These are phyloP conservation scores for Pteropus rufus DNA, from an alignment of 2,797 vertebrate genomes.

Conservation along the genomic window DNA sequence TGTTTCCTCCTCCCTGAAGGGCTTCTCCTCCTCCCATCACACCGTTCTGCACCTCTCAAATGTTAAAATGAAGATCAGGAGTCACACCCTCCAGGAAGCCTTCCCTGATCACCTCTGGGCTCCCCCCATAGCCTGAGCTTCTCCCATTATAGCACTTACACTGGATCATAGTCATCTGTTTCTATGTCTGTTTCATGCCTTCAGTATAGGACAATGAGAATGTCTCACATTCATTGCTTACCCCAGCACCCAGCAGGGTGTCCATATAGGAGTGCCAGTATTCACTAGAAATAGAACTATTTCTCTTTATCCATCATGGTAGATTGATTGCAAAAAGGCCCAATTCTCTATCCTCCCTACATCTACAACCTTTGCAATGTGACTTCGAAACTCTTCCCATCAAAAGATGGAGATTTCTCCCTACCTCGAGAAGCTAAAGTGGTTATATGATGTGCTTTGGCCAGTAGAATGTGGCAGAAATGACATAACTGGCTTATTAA, in stretches of 20 bases:
- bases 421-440: neutral
- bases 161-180: no score
- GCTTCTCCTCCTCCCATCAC: neutral
- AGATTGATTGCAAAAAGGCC: neutral
- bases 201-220: neutral
- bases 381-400: neutral
- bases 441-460: neutral
- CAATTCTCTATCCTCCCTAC: neutral
- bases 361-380: neutral
- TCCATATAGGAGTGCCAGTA: neutral
- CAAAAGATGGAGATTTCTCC: neutral
- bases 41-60: neutral
- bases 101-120: neutral
- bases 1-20: accelerated
- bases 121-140: neutral
- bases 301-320: neutral
- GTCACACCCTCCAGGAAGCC: neutral
- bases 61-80: no score
- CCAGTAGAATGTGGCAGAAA: neutral
- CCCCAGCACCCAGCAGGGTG: neutral
- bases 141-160: no score
- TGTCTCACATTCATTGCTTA: neutral
- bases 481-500: neutral
- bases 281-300: neutral
- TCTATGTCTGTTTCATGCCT: neutral